A percentile compares a stretch with the other conserved stretches of the same genome.
Evolutionary conservation across 92 coral and sea anemone genomes (phyloP).

Genomic region (Ricordea florida): DNA sequence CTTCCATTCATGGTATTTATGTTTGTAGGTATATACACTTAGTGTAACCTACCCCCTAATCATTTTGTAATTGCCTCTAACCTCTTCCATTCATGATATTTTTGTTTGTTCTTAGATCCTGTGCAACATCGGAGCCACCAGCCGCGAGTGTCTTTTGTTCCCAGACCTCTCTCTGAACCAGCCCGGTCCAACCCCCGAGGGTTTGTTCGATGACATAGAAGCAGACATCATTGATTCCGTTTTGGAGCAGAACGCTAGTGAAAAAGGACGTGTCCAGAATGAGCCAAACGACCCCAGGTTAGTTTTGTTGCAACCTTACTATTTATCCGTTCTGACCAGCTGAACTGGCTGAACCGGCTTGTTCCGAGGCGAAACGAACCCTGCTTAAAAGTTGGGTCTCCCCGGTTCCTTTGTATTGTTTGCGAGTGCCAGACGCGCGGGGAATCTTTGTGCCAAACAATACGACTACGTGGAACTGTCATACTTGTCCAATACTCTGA

Average conservation of each 20-base stretch:
- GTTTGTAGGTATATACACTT: too few relatives aligned
- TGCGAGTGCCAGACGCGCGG: too few relatives aligned
- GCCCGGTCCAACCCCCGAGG: conserved; percentile 89
- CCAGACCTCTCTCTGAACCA: conserved; percentile 96
- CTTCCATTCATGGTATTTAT: neutral
- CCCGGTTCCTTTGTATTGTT: too few relatives aligned
- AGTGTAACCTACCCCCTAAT: too few relatives aligned
- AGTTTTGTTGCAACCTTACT: neutral
- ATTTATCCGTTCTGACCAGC: neutral
- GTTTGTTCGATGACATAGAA: conserved; percentile 69
- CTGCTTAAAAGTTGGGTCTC: too few relatives aligned
- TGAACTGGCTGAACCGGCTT: too few relatives aligned
- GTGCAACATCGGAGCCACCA: conserved; percentile 78
- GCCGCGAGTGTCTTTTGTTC: conserved; percentile 89
- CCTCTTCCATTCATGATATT: neutral
- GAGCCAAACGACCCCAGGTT: conserved; percentile 73
- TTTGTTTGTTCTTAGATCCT: conserved; percentile 49
- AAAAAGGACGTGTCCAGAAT: conserved; percentile 48
- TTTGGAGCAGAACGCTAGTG: conserved; percentile 71
- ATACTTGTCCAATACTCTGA: too few relatives aligned
- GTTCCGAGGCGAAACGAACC: too few relatives aligned
- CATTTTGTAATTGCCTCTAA: neutral
- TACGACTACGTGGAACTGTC: too few relatives aligned
- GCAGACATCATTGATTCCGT: conserved; percentile 78
- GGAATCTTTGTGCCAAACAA: too few relatives aligned